Evolutionary conservation across 1,140 invertebrate species (phyloP).

Genomic region (Planococcus citri): DNA sequence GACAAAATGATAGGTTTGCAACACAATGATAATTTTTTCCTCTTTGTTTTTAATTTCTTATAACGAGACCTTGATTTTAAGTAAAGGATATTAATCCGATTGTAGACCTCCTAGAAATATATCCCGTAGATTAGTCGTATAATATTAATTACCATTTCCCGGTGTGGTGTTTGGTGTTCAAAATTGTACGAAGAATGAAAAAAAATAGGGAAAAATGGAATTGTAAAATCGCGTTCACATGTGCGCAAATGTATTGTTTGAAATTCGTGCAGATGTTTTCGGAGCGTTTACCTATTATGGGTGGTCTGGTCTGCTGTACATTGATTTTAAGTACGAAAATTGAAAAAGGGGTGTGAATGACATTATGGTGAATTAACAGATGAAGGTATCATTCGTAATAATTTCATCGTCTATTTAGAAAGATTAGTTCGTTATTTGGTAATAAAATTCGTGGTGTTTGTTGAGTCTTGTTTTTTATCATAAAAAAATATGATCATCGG

Average conservation of each 20-base stretch:
- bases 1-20: not conserved
- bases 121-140: constrained; percentile 11
- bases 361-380: too few species aligned
- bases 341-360: not conserved
- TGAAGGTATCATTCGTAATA: too few species aligned
- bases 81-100: constrained; percentile 13
- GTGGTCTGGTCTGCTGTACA: not conserved
- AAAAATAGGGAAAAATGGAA: too few species aligned
- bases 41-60: constrained; percentile 4
- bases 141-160: constrained; percentile 3
- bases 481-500: too few species aligned
- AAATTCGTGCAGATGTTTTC: too few species aligned
- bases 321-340: not conserved
- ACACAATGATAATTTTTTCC: not conserved
- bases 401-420: too few species aligned
- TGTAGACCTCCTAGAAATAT: constrained; percentile 7
- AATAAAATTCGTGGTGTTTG: too few species aligned
- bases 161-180: not conserved
- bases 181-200: not conserved
- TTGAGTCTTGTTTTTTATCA: too few species aligned
- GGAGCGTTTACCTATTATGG: too few species aligned
- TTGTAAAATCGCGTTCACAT: not conserved
- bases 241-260: not conserved
- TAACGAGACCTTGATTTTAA: constrained; percentile 10
- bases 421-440: too few species aligned